Conservation (phyloP, 64 coral and sea anemone species). For the Montipora foliosa region DNA sequence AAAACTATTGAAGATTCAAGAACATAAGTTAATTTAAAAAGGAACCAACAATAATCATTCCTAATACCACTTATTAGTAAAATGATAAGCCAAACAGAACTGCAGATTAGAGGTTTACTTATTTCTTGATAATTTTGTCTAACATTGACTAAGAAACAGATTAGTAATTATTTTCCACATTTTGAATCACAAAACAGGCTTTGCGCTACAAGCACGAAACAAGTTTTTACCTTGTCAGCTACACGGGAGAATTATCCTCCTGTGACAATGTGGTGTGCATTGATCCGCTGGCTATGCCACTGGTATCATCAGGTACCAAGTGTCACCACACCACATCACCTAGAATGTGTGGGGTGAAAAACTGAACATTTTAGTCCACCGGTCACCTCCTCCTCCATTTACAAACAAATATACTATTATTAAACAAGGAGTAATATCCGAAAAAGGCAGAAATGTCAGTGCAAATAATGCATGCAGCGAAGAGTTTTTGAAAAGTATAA, state of each 20-base stretch:
- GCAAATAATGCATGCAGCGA: too few relatives aligned
- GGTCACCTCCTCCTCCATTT: background rate
- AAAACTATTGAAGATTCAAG: background rate
- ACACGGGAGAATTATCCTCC: background rate
- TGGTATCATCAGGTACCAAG: constrained; percentile 42
- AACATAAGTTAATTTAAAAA: background rate
- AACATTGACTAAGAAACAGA: background rate
- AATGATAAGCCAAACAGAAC: background rate
- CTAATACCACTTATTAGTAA: too few relatives aligned
- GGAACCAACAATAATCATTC: background rate
- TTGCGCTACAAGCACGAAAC: constrained; percentile 13
- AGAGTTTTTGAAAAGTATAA: too few relatives aligned
- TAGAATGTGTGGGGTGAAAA: constrained; percentile 29
- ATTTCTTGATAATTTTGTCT: background rate
- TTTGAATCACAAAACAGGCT: background rate
- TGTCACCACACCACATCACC: constrained; percentile 52
- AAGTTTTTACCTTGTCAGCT: constrained; percentile 34
- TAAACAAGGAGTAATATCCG: background rate
- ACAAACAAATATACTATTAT: background rate
- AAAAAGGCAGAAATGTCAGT: too few relatives aligned
- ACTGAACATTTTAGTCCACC: constrained; percentile 40
- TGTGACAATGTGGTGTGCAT: constrained; percentile 13
- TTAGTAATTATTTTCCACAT: background rate
- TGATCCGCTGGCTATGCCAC: constrained; percentile 31
- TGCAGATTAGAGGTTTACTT: background rate